Percentiles rank a stretch among this genome's conserved stretches.
Conservation (phyloP, 2,888 invertebrate genomes). For the Agrotis ipsilon region DNA sequence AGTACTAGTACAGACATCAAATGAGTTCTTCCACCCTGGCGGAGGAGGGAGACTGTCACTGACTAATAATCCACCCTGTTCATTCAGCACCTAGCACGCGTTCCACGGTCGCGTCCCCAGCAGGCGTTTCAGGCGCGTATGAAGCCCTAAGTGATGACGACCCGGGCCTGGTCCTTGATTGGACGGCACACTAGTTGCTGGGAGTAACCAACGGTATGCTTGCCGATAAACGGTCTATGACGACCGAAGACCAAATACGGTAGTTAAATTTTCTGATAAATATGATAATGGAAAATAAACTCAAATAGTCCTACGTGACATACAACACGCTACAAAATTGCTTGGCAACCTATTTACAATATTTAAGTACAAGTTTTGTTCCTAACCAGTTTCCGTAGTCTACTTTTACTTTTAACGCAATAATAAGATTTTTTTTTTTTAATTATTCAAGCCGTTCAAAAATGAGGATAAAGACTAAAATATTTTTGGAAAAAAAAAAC, state of each 20-base stretch:
- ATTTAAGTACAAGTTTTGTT: slow-evolving; percentile 27
- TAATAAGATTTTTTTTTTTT: slow-evolving; percentile 13
- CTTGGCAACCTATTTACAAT: slow-evolving; percentile 13
- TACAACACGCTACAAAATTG: neutral
- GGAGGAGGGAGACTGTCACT: too few relatives aligned
- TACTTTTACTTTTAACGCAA: slow-evolving; percentile 34
- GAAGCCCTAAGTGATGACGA: too few relatives aligned
- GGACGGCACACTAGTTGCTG: neutral
- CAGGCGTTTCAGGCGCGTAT: too few relatives aligned
- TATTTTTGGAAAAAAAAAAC: too few relatives aligned
- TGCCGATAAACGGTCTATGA: neutral
- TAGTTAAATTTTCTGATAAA: neutral
- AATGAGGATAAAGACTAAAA: neutral
- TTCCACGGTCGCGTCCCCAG: too few relatives aligned
- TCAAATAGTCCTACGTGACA: neutral
- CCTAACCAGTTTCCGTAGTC: slow-evolving; percentile 17
- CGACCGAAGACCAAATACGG: neutral
- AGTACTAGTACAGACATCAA: too few relatives aligned
- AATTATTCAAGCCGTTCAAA: neutral
- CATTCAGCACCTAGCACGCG: too few relatives aligned
- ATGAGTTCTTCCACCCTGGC: too few relatives aligned
- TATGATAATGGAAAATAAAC: too few relatives aligned
- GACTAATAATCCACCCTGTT: too few relatives aligned
- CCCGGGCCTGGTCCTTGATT: neutral
- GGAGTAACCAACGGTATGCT: neutral